Evolutionary conservation across 2,113 vertebrate genomes (phyloP), one percentile per base, ranked within the genome.

Genomic region (Cyanocitta stelleri): DNA sequence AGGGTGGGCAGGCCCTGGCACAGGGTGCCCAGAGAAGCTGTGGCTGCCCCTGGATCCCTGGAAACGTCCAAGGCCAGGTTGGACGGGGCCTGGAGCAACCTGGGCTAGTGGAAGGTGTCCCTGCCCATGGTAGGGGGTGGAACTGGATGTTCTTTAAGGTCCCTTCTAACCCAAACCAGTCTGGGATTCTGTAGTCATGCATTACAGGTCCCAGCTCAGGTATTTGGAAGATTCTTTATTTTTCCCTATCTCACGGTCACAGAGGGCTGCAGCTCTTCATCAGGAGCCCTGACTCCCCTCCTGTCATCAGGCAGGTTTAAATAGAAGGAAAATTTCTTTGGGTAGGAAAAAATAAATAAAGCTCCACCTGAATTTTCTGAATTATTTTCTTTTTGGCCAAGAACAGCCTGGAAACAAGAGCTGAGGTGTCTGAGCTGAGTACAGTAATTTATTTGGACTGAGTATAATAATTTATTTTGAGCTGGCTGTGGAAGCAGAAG

Each of bases 21-120:
- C 41, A 62, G 48, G 13, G 0, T 68, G 21, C 14, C 14, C 71
- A 62, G 35, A 62, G 18, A 2, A 90, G 48, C 49, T 84, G 63
- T 56, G 49, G 21, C 48, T 77, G 32, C 18, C 18, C 41, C 26
- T 76, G 72, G 0, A 49, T 55, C 35, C 41, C 41, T 69, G 48
- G 10, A 6, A 49, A 17, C 62, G 48, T 13, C 2, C 24, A 1
- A 62, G 48, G 12, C 14, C n/a, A 19, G 63, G 21, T 0, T 89
- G 62, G 11, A 22, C 0, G 0, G 3, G n/a, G 17, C 14, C 41
- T 54, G 48, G 63, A 62, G 35, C n/a, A 26, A 0, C 3, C 30
- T 49, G 41, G 41, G 14, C 0, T 1, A 4, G 30, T 33, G 5
- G 55, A 11, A 49, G 26, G 2, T 61, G 39, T 68, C 20, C n/a